phyloP scores from a whole-genome alignment of 2,113 vertebrate species.

The Neogale vison region DNA sequence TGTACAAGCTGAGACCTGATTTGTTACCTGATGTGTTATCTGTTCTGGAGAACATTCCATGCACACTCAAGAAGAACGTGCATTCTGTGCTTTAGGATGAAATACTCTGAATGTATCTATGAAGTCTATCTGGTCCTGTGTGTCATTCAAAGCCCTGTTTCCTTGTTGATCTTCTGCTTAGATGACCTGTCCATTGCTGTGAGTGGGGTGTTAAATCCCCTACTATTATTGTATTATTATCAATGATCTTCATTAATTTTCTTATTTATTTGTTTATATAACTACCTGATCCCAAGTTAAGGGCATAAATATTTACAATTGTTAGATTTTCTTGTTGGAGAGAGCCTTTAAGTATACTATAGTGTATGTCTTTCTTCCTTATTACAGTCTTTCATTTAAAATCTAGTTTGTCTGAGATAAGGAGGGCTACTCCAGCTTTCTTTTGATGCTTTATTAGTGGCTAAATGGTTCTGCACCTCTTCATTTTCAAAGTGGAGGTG shows the following conservation, averaged over 20 bases:
- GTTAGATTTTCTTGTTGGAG: neutral
- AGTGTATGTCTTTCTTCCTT: neutral
- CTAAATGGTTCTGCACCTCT: neutral
- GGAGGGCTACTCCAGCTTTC: neutral
- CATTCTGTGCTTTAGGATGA: neutral
- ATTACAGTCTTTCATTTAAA: neutral
- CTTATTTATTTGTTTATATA: neutral
- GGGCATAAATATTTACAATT: neutral
- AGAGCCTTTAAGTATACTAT: neutral
- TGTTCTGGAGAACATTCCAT: neutral
- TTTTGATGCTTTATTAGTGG: neutral
- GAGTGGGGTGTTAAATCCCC: neutral
- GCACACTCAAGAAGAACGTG: neutral
- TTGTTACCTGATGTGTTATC: neutral
- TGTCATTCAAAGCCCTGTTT: neutral
- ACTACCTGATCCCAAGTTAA: neutral
- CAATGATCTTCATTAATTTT: neutral
- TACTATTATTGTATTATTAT: neutral
- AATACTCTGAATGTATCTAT: neutral
- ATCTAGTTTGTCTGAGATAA: neutral
- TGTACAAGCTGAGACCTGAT: too few relatives aligned
- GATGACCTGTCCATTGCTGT: neutral
- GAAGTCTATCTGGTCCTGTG: neutral
- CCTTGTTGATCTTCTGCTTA: neutral
- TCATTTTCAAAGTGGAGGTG: neutral